phyloP scores from a whole-genome alignment of 2,113 vertebrate species.

The Thalassoma bifasciatum region DNA sequence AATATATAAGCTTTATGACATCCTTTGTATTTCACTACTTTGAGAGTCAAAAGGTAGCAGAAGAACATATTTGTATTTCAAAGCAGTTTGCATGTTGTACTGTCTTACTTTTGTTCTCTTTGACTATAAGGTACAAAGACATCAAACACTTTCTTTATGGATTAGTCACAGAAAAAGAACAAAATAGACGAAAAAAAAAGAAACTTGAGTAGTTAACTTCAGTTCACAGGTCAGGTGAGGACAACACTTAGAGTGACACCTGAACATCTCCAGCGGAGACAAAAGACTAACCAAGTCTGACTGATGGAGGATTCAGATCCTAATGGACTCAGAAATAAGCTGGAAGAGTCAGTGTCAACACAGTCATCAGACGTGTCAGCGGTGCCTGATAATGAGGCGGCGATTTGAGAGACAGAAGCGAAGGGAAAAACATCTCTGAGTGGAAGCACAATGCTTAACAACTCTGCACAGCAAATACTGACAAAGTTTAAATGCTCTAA shows the following conservation, averaged over 20 bases:
- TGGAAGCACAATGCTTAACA: neutral
- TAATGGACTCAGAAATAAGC: conserved; percentile 58
- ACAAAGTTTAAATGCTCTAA: too few species aligned
- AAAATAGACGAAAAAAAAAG: neutral
- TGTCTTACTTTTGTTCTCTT: conserved; percentile 3
- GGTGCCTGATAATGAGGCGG: conserved; percentile 41
- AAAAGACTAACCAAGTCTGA: conserved; percentile 54
- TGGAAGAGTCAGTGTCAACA: conserved; percentile 40
- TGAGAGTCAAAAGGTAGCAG: neutral
- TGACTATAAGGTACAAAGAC: conserved; percentile 6
- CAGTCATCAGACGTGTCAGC: conserved; percentile 33
- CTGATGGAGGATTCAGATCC: conserved; percentile 37
- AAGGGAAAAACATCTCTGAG: neutral
- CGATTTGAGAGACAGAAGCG: neutral
- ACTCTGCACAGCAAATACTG: too few species aligned
- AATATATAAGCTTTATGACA: too few species aligned
- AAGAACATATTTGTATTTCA: conserved; percentile 25
- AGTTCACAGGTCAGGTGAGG: conserved; percentile 22
- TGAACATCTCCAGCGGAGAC: conserved; percentile 41
- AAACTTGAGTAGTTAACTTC: neutral
- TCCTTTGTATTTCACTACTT: neutral
- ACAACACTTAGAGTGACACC: conserved; percentile 17
- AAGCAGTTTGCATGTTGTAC: conserved; percentile 5
- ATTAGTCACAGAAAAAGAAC: neutral
- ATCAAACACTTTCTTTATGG: conserved; percentile 1